Evolutionary conservation across 2,888 invertebrate species (phyloP).

Genomic region (Xestia xanthographa): DNA sequence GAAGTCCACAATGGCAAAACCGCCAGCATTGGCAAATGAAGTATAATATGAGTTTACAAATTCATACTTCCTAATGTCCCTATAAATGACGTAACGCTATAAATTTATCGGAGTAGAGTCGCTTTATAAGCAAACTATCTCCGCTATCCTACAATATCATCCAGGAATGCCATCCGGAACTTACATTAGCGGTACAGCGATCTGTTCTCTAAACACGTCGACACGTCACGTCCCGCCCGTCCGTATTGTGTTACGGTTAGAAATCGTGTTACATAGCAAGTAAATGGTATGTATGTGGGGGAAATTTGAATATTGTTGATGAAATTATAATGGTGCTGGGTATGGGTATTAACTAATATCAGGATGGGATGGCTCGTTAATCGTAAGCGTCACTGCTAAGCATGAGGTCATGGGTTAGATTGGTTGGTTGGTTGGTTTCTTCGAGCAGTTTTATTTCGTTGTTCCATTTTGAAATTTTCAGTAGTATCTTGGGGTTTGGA

Average conservation of each 20-base stretch:
- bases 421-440: too few relatives aligned
- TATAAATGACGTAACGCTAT: background rate
- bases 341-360: background rate
- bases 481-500: background rate
- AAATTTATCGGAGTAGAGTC: background rate
- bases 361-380: background rate
- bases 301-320: constrained; percentile 14
- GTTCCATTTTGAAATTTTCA: background rate
- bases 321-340: background rate
- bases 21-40: too few relatives aligned
- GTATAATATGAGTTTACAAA: too few relatives aligned
- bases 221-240: constrained; percentile 38
- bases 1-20: too few relatives aligned
- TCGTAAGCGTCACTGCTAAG: background rate
- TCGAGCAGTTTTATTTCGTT: too few relatives aligned
- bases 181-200: constrained; percentile 51
- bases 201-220: constrained; percentile 52
- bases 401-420: background rate
- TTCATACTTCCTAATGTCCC: background rate
- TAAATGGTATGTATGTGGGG: background rate
- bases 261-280: constrained; percentile 21
- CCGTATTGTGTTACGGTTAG: constrained; percentile 41
- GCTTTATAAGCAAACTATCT: constrained; percentile 11
- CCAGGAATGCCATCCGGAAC: constrained; percentile 43
- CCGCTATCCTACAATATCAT: background rate